phyloP scores from a whole-genome alignment of 2,113 vertebrate species.

The Galbula dea region DNA sequence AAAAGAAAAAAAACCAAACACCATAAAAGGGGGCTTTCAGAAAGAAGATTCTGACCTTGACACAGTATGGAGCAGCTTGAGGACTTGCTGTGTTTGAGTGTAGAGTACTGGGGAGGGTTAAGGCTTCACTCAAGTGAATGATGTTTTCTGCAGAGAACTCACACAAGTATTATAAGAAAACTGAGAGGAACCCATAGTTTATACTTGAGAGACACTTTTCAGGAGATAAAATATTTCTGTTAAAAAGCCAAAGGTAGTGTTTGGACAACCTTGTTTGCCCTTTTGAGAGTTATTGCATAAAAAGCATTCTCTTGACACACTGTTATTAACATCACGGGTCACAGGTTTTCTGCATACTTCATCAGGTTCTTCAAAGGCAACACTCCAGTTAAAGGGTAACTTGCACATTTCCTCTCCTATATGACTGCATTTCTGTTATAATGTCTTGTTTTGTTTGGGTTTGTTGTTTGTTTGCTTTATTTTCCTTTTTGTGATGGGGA shows the following conservation, averaged over 20 bases:
- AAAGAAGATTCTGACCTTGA: background rate
- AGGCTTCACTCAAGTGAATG: background rate
- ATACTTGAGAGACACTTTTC: background rate
- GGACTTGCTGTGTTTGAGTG: background rate
- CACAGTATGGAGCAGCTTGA: background rate
- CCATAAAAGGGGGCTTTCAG: fast-evolving
- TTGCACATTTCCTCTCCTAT: slow-evolving; percentile 48
- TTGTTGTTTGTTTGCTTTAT: background rate
- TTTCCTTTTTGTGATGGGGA: background rate
- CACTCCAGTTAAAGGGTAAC: slow-evolving; percentile 70
- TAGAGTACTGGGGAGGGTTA: background rate
- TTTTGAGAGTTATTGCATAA: slow-evolving; percentile 50
- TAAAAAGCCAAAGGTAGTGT: background rate
- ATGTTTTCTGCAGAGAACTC: background rate
- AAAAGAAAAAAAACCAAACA: too few species aligned
- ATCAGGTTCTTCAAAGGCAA: slow-evolving; percentile 37
- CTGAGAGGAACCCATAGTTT: background rate
- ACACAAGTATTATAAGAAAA: background rate
- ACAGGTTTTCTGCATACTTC: slow-evolving; percentile 54
- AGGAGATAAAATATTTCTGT: background rate
- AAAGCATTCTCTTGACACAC: slow-evolving; percentile 3
- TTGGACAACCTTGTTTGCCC: slow-evolving; percentile 66
- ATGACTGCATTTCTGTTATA: slow-evolving; percentile 34
- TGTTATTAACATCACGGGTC: slow-evolving; percentile 25
- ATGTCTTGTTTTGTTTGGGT: background rate